These are phyloP conservation scores for Eurystomus gularis DNA, from an alignment of 2,113 vertebrate genomes.

Conservation along the genomic window DNA sequence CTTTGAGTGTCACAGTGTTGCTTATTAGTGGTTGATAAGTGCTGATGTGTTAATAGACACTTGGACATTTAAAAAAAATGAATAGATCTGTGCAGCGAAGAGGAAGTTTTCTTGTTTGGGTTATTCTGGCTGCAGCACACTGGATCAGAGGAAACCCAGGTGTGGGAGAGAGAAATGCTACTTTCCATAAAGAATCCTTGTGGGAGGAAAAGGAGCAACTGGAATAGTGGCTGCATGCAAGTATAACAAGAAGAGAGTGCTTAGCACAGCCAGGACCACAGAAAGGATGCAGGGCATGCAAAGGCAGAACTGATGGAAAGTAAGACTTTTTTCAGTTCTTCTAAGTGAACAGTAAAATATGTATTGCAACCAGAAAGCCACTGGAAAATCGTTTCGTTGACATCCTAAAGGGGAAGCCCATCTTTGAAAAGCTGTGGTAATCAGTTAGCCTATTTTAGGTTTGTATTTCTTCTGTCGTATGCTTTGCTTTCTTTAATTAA, in stretches of 20 bases:
- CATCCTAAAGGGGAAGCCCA: background rate
- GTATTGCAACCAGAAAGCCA: background rate
- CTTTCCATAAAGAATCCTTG: background rate
- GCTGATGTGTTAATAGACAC: background rate
- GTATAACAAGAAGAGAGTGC: background rate
- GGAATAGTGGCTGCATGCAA: background rate
- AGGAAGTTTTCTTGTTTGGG: background rate
- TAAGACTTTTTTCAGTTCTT: background rate
- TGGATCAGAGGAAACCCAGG: background rate
- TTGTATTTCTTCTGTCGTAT: rapidly evolving
- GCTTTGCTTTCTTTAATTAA: background rate
- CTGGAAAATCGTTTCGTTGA: background rate
- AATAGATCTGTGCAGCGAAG: background rate
- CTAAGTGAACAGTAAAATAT: background rate
- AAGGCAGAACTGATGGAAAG: background rate
- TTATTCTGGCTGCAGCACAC: background rate
- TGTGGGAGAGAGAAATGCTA: background rate
- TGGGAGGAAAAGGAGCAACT: background rate
- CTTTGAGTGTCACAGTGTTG: background rate
- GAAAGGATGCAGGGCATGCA: background rate
- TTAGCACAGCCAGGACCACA: background rate
- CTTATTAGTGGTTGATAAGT: background rate
- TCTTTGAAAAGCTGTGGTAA: background rate
- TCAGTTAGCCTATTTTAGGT: background rate
- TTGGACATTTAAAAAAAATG: background rate